Evolutionary conservation across 2,888 invertebrate species (phyloP), one percentile per base, ranked within the genome.

Genomic region (Pocota personata): DNA sequence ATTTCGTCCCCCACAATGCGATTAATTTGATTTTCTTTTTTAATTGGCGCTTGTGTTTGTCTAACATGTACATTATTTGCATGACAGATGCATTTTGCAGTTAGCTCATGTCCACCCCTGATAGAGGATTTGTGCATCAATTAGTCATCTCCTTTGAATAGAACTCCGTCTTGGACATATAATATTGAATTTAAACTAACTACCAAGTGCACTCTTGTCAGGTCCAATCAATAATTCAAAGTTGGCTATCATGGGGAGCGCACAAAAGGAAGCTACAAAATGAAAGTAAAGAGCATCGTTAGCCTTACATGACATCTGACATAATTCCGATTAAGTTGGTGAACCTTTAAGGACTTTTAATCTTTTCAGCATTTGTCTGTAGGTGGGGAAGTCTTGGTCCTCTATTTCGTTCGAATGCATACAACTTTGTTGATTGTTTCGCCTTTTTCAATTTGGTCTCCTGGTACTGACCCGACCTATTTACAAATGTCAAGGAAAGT

Each of bases 351-450:
- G 52, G 52, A 78, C 52, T 62, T 60, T 78, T 40, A 30, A 52
- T 58, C 10, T 21, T 30, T 32, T n/a, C 24, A 40, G 46, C 32
- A 43, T 16, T 57, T 14, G 40, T 52, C 16, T 55, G n/a, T 37
- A 19, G 14, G n/a, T 1, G 30, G 5, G 32, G 67, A 0, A 52
- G 37, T 50, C 21, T 50, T 32, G 4, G 6, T 37, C 27, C 3
- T 14, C 14, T 16, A 12, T 37, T 21, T 43, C 19, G 8, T 58
- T 35, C 37, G 57, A 48, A 62, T 64, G 62, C 78, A 64, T 57
- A 57, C 12, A 71, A 79, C 71, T 79, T 71, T 71, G 71, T 48
- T 64, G 71, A 79, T 79, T 79, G 78, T 72, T 64, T 57, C 64
- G 48, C 35, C 57, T 78, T 57, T 46, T 57, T 57, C 0, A 27